These are phyloP conservation scores for Antennarius striatus DNA, from an alignment of 2,113 vertebrate species.

Conservation along the genomic window DNA sequence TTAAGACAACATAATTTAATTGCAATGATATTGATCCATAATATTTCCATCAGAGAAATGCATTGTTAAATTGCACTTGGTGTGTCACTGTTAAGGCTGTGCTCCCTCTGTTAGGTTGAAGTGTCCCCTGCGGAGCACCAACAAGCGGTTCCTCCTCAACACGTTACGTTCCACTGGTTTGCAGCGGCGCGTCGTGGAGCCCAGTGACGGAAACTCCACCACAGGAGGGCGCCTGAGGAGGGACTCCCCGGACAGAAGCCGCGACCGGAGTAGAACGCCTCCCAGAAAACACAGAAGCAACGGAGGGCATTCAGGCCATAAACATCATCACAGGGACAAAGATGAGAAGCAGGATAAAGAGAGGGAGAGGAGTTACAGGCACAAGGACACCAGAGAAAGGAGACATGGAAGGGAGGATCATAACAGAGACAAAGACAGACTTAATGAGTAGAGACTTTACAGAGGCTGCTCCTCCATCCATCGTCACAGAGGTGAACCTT, in stretches of 20 bases:
- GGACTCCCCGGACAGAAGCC: constrained; percentile 40
- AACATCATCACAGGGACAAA: constrained; percentile 46
- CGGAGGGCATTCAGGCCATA: constrained; percentile 31
- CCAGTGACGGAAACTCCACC: constrained; percentile 45
- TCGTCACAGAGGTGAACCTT: background rate
- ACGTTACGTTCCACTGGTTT: constrained; percentile 90
- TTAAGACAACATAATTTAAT: too few species aligned
- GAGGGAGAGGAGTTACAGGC: constrained; percentile 41
- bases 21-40: too few species aligned
- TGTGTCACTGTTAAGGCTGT: background rate
- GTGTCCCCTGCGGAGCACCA: constrained; percentile 91
- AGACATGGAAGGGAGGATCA: constrained; percentile 38
- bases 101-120: constrained; percentile 86
- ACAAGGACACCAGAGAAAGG: constrained; percentile 36
- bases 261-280: constrained; percentile 58
- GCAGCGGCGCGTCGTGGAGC: constrained; percentile 67
- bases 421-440: constrained; percentile 48
- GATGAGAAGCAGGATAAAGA: constrained; percentile 53
- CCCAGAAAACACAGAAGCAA: constrained; percentile 38
- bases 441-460: constrained; percentile 19
- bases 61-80: too few species aligned
- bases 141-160: constrained; percentile 97
- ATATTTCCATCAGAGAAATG: too few species aligned
- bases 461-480: constrained; percentile 10
- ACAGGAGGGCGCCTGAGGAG: constrained; percentile 34